Evolutionary conservation across 2,113 vertebrate genomes (phyloP), one percentile per base, ranked within the genome.

Genomic region (Nansenia antarctica): DNA sequence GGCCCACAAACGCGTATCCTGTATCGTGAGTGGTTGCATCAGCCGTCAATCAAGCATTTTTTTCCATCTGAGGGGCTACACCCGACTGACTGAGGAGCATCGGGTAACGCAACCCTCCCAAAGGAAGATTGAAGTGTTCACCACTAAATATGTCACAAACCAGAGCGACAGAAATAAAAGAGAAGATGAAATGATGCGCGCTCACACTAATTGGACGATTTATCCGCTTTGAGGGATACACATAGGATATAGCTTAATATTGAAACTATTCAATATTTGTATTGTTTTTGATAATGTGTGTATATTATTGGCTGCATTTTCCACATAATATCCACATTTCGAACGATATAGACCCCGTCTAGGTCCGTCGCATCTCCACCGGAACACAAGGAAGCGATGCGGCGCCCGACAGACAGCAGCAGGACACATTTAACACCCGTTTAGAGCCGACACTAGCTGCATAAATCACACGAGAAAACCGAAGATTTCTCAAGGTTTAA

Each of bases 61-160:
- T 53, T 65, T 57, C n/a, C 7, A 39, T 32, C 53, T 76, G 77
- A 82, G 74, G 69, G 87, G 81, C 79, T 81, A 92, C 92, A 92
- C 92, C 92, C 90, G 90, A 82, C 80, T 89, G 80, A 76, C 74
- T 65, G n/a, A 61, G 80, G n/a, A 86, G 85, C 86, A 82, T 85
- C 86, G 89, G 88, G 89, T 89, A 85, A 88, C 86, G 82, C 84
- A 82, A 70, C 70, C 73, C 70, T 57, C 53, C 9, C 69, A 30
- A 47, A 61, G 64, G 74, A 57, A 32, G 9, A 39, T 15, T 4
- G 3, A 68, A 27, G 47, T 52, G 42, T 45, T 26, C 30, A 32
- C 29, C 24, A 72, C 67, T 73, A 37, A 26, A 58, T 70, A 70
- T 39, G n/a, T 58, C 34, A 45, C 31, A 34, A 59, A 24, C 12